Conservation (phyloP, 2,797 vertebrate species). For the Lagocephalus sceleratus region DNA sequence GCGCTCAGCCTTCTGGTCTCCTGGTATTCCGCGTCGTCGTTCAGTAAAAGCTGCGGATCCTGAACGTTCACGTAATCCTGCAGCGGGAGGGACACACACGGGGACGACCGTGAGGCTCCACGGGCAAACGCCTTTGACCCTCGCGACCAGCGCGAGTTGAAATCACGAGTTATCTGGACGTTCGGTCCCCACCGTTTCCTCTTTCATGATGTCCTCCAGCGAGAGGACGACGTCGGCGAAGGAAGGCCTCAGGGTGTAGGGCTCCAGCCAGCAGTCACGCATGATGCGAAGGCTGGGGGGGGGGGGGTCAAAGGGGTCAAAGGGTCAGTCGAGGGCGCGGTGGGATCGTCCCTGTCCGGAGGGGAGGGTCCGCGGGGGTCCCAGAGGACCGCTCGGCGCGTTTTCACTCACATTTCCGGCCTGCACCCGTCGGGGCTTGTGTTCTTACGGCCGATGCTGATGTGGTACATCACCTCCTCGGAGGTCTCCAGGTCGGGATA, state of each 20-base stretch:
- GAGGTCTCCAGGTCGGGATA: conserved; percentile 69
- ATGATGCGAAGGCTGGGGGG: conserved; percentile 70
- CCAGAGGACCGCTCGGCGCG: neutral
- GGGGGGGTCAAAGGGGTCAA: too few species aligned
- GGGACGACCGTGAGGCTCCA: too few species aligned
- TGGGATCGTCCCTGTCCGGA: too few species aligned
- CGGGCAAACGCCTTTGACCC: too few species aligned
- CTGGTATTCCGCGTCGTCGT: conserved; percentile 34
- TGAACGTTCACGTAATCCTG: conserved; percentile 76
- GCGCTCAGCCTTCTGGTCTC: conserved; percentile 11
- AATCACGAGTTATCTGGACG: too few species aligned
- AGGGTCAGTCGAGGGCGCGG: neutral
- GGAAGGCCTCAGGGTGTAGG: conserved; percentile 64
- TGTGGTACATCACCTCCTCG: conserved; percentile 71
- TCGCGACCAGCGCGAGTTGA: too few species aligned
- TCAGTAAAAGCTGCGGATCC: conserved; percentile 26
- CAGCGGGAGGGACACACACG: conserved; percentile 27
- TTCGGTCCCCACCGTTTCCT: conserved; percentile 65
- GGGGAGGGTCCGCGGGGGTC: too few species aligned
- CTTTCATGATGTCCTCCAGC: conserved; percentile 70
- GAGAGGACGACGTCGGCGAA: conserved; percentile 64
- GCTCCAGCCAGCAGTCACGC: conserved; percentile 72
- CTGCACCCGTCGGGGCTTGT: conserved; percentile 68
- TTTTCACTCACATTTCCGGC: conserved; percentile 69
- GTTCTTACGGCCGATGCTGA: conserved; percentile 73